Base-by-base conservation (phyloP, 2,797 vertebrate species). In the Sebastes itinus region DNA sequence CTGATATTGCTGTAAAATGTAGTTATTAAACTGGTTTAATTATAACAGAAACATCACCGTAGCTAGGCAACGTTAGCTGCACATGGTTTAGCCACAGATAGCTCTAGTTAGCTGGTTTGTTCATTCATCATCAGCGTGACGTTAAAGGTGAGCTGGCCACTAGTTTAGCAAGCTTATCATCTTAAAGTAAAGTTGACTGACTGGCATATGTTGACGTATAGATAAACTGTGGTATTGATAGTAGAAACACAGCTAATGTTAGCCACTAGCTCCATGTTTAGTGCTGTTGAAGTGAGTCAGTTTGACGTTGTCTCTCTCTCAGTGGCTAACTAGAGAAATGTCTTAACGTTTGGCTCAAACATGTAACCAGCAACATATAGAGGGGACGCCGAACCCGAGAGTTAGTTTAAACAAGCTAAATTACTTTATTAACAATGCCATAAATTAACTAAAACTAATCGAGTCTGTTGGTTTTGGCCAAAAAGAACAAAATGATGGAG, bases 51-150 rank as follows among this genome's bases (percentile, higher is more conserved):
- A 38, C 72, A 3, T 13, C 33, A 5, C 5, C 1, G 5, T 6
- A 38, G 33, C 55, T 58, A 10, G 11, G 4, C 2, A 16, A 12
- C 20, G 27, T 56, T 72, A 80, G 81, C 77, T 32, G 56, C 92
- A 91, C 88, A 92, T 92, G 89, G 83, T 42, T 81, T 90, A 87
- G 72, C 46, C 66, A 60, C 59, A 23, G 46, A 7, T 54, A 79
- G 62, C 35, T 1, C 3, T 58, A 67, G 62, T 2, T 61, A 70
- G 62, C 80, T 3, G 49, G 3, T 16, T 22, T 4, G 4, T 83
- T 82, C 80, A 81, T 78, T 87, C 71, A 83, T 59, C 35, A 12
- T 28, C 3, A 60, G 11, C 55, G 22, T 65, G 56, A 49, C 22
- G 23, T 23, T 18, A 56, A 55, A 25, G 30, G 2, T 6, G 30